Conservation (phyloP, 1,140 invertebrate genomes). For the Mya arenaria region DNA sequence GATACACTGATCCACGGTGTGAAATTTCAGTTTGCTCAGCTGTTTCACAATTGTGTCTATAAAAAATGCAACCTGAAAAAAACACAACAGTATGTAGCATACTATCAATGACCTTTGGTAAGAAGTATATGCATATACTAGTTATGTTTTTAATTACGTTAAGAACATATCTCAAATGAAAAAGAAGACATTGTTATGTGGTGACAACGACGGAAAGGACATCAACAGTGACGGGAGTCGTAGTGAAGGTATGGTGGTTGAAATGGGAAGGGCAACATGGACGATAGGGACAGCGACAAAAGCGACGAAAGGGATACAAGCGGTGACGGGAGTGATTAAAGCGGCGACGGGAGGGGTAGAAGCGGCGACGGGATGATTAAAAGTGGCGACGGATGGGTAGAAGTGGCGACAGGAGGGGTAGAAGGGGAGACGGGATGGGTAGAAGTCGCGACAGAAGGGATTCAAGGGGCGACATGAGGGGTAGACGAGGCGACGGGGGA, state of each 20-base stretch:
- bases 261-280: not conserved
- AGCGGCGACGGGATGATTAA: no score
- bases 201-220: not conserved
- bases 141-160: not conserved
- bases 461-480: no score
- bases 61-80: constrained; percentile 85
- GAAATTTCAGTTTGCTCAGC: constrained; percentile 92
- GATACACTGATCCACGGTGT: constrained; percentile 80
- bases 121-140: not conserved
- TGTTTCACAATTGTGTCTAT: constrained; percentile 95
- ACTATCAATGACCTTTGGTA: not conserved
- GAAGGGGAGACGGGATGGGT: no score
- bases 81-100: not conserved
- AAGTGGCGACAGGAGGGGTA: no score
- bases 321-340: no score
- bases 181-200: not conserved
- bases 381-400: no score
- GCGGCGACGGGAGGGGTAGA: no score
- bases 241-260: not conserved
- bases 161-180: not conserved
- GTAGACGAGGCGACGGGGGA: no score
- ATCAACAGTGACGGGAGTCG: not conserved
- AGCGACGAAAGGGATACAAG: no score
- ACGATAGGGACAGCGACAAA: no score
- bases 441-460: no score